These are phyloP conservation scores for Popillia japonica DNA, from an alignment of 1,140 invertebrate species.

Conservation along the genomic window DNA sequence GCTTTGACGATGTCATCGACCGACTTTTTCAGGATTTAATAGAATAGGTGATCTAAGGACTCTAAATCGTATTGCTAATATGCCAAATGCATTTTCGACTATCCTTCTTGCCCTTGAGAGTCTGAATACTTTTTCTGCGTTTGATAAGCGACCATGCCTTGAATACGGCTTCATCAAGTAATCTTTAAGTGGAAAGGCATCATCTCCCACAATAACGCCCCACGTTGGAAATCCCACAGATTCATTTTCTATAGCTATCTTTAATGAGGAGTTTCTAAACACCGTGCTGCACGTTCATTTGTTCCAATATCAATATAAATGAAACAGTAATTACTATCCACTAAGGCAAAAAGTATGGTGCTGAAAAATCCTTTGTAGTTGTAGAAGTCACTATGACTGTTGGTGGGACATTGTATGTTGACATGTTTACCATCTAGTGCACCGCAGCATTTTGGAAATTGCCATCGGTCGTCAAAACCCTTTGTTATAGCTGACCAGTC, in stretches of 20 bases:
- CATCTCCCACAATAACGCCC: conserved; percentile 31
- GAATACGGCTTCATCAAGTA: conserved; percentile 33
- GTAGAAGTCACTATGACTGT: conserved; percentile 8
- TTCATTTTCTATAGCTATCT: conserved; percentile 26
- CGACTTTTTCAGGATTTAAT: conserved; percentile 17
- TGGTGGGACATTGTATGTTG: not conserved
- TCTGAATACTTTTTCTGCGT: conserved; percentile 7
- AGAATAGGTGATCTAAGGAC: not conserved
- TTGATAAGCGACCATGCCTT: conserved; percentile 18
- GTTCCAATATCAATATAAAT: conserved; percentile 1
- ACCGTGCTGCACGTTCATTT: not conserved
- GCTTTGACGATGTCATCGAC: conserved; percentile 28
- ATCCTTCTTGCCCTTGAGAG: not conserved
- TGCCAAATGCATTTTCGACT: too few relatives aligned
- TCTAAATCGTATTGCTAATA: not conserved
- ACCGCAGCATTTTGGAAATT: too few relatives aligned
- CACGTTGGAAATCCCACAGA: conserved; percentile 28
- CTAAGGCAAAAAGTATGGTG: conserved; percentile 21
- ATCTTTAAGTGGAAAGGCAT: conserved; percentile 24
- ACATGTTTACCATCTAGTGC: too few relatives aligned
- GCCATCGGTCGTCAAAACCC: conserved; percentile 44
- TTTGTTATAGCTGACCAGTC: conserved; percentile 49
- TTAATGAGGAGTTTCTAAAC: not conserved
- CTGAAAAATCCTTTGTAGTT: conserved; percentile 31
- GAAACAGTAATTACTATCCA: conserved; percentile 27